Percentiles rank a stretch among this genome's conserved stretches.
Conservation (phyloP, 2,113 vertebrate genomes). For the Raphicerus campestris region DNA sequence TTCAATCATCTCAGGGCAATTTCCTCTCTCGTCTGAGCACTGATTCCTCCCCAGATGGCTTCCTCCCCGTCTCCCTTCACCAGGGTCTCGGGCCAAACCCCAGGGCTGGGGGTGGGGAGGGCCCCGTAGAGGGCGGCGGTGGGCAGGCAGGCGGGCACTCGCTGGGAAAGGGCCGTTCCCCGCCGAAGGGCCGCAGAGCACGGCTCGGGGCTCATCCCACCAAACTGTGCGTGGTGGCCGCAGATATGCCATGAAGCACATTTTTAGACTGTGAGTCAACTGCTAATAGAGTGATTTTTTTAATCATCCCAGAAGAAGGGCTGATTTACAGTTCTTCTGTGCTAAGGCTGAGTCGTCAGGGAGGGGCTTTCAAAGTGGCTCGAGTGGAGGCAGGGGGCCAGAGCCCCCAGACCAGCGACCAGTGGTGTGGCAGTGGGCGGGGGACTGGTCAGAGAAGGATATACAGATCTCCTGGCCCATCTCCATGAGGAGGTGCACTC, state of each 20-base stretch:
- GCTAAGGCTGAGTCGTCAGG: background rate
- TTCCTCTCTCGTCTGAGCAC: slow-evolving; percentile 56
- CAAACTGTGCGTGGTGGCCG: slow-evolving; percentile 52
- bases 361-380: background rate
- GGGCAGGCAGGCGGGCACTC: background rate
- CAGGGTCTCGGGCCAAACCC: slow-evolving; percentile 7
- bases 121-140: background rate
- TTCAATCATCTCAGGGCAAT: slow-evolving; percentile 51
- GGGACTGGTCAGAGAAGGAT: background rate
- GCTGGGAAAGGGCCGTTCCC: background rate
- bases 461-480: accelerated
- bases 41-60: slow-evolving; percentile 50
- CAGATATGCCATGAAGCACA: slow-evolving; percentile 59
- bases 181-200: accelerated
- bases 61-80: background rate
- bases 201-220: background rate
- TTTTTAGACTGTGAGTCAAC: slow-evolving; percentile 81
- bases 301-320: slow-evolving; percentile 28
- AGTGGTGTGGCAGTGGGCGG: accelerated
- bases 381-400: background rate
- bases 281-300: slow-evolving; percentile 48
- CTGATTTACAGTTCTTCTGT: slow-evolving; percentile 60
- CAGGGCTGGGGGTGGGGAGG: background rate
- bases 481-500: accelerated
- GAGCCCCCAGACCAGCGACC: background rate